Conservation (phyloP, 2,113 vertebrate genomes). For the Ibidorhyncha struthersii region DNA sequence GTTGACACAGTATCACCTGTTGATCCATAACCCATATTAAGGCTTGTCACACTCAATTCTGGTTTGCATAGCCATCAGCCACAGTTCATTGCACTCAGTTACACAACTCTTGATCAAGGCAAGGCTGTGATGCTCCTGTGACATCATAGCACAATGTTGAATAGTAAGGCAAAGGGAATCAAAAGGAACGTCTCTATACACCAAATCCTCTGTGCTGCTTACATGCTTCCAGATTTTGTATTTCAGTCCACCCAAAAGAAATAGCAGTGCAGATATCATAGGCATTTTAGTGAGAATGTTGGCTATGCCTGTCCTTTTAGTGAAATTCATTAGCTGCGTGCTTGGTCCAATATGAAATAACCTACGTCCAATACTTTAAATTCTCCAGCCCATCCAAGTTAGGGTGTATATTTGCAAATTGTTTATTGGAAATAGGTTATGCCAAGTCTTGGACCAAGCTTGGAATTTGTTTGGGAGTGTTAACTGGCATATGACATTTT, state of each 20-base stretch:
- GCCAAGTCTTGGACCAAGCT: background rate
- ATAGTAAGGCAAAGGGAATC: background rate
- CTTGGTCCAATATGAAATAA: fast-evolving
- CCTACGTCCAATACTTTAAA: background rate
- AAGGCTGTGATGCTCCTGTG: background rate
- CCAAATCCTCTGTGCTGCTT: background rate
- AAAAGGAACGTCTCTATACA: background rate
- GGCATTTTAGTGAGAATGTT: background rate
- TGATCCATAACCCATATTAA: background rate
- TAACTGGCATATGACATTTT: background rate
- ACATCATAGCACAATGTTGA: background rate
- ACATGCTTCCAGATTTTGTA: background rate
- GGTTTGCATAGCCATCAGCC: background rate
- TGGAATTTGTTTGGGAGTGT: background rate
- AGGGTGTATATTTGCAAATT: background rate
- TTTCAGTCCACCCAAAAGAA: background rate
- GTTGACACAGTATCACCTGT: background rate
- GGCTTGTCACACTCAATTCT: background rate
- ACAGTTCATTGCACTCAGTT: background rate
- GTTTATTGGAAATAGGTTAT: background rate
- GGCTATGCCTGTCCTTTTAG: fast-evolving
- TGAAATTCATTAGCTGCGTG: background rate
- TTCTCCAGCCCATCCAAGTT: background rate
- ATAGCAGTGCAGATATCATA: background rate
- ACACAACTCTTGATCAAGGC: background rate